phyloP scores from a whole-genome alignment of 2,113 vertebrate species.

The Cyphomyrus plagiostoma region DNA sequence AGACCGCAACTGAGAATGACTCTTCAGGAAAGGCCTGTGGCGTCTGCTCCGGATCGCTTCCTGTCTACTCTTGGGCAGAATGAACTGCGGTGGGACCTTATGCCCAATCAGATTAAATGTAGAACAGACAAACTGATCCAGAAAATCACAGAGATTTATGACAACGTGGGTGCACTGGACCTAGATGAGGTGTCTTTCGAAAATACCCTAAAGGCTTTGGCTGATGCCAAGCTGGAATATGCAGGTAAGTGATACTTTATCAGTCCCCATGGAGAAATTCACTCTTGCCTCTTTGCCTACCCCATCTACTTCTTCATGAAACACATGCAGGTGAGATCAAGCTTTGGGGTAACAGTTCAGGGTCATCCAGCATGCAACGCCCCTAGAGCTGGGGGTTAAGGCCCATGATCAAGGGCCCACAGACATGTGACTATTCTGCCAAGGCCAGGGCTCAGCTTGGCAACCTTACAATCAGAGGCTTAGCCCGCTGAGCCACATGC shows the following conservation, averaged over 20 bases:
- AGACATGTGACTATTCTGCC: neutral
- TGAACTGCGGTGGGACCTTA: slow-evolving; percentile 77
- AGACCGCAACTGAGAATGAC: slow-evolving; percentile 66
- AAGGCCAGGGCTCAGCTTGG: neutral
- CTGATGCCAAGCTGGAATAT: slow-evolving; percentile 77
- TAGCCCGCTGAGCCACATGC: neutral
- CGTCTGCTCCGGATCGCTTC: slow-evolving; percentile 48
- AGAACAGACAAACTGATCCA: slow-evolving; percentile 70
- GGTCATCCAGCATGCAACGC: neutral
- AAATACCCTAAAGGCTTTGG: slow-evolving; percentile 74
- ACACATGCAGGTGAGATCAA: neutral
- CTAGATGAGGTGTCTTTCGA: slow-evolving; percentile 70
- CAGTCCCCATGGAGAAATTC: neutral
- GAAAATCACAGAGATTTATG: slow-evolving; percentile 72
- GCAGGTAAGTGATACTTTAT: slow-evolving; percentile 57
- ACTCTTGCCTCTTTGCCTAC: neutral
- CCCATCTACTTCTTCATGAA: neutral
- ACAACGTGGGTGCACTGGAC: slow-evolving; percentile 65
- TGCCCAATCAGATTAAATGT: slow-evolving; percentile 71
- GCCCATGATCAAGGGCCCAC: neutral
- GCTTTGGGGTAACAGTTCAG: neutral
- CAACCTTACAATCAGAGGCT: neutral
- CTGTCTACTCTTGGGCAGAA: slow-evolving; percentile 48
- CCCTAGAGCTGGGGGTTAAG: neutral
- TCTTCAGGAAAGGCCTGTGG: slow-evolving; percentile 55